Conservation (phyloP, 2,113 vertebrate genomes). For the Ramphastos sulfuratus region DNA sequence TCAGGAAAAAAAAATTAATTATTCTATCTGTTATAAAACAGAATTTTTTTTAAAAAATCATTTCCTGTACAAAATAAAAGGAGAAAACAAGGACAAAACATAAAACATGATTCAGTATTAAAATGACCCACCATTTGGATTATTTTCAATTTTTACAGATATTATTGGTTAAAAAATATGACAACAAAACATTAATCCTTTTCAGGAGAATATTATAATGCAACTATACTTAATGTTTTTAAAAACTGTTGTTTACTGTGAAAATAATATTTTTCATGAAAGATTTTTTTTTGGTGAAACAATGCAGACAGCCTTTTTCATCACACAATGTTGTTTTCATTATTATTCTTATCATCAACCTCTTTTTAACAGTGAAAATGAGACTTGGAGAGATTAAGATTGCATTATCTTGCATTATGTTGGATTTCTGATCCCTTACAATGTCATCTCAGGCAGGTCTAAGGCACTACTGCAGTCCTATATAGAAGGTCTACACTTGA, state of each 20-base stretch:
- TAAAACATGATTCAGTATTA: neutral
- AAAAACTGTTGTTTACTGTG: neutral
- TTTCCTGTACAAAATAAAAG: neutral
- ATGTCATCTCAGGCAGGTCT: fast-evolving
- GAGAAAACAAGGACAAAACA: neutral
- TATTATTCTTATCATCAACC: neutral
- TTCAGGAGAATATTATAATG: neutral
- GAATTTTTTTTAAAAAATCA: neutral
- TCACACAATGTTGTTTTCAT: fast-evolving
- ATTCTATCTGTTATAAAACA: neutral
- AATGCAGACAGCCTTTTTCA: neutral
- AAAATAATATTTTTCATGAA: neutral
- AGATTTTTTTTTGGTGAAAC: neutral
- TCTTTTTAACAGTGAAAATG: neutral
- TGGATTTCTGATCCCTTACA: neutral
- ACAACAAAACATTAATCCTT: neutral
- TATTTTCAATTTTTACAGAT: neutral
- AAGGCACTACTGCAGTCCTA: neutral
- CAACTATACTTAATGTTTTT: neutral
- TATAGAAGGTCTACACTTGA: neutral
- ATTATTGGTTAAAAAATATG: neutral
- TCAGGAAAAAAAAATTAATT: neutral
- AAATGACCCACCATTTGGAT: neutral
- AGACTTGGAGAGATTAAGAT: neutral
- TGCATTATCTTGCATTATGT: neutral